Percentiles rank a stretch among this genome's conserved stretches.
These are phyloP conservation scores for Heteractis magnifica DNA, from an alignment of 92 coral and sea anemone genomes.

Conservation along the genomic window DNA sequence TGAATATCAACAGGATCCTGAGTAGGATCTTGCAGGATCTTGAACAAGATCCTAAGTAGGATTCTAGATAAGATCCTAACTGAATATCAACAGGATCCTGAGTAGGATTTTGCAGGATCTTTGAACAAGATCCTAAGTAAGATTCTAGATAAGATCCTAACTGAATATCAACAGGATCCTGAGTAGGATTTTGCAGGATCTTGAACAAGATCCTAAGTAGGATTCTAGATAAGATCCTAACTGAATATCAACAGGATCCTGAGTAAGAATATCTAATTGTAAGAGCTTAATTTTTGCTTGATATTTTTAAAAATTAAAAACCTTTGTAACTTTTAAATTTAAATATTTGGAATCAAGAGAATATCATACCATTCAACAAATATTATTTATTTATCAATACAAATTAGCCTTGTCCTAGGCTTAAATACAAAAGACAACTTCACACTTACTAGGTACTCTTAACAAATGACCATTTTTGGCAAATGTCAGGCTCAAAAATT, in stretches of 20 bases:
- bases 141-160: not conserved
- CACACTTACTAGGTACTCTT: not conserved
- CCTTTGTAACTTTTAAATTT: no score
- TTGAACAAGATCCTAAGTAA: not conserved
- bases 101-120: not conserved
- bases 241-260: not conserved
- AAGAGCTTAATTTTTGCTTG: no score
- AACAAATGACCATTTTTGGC: not conserved
- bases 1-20: not conserved
- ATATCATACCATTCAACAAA: not conserved
- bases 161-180: not conserved
- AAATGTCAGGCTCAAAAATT: not conserved
- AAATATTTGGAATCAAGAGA: slow-evolving; percentile 1
- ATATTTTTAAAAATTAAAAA: no score
- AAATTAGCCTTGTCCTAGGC: not conserved
- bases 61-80: not conserved
- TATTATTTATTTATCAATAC: no score
- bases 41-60: not conserved
- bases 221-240: not conserved
- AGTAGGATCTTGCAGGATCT: not conserved
- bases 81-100: not conserved
- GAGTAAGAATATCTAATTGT: not conserved
- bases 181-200: not conserved
- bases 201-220: not conserved
- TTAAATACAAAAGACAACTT: not conserved